Conservation (phyloP, 2,888 invertebrate species). For the Acronicta leporina region DNA sequence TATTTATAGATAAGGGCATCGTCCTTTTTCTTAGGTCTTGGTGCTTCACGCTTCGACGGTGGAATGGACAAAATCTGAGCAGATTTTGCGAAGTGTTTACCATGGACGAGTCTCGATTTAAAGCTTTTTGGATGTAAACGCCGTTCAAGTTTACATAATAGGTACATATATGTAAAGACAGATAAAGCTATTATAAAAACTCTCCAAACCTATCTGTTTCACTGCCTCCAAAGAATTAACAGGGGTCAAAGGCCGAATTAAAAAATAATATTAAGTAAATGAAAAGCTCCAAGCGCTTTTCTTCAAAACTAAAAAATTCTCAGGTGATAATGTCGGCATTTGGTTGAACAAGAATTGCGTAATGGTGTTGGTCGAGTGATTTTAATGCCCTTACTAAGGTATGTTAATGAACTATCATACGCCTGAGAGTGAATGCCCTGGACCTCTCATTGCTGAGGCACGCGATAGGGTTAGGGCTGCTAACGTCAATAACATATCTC, state of each 20-base stretch:
- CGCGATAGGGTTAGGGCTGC: conserved; percentile 52
- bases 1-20: conserved; percentile 71
- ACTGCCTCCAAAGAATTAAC: background rate
- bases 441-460: conserved; percentile 51
- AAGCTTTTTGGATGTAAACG: background rate
- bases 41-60: conserved; percentile 49
- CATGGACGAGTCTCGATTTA: background rate
- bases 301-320: conserved; percentile 36
- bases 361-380: conserved; percentile 58
- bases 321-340: conserved; percentile 43
- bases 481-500: conserved; percentile 8
- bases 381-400: conserved; percentile 57
- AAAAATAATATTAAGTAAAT: background rate
- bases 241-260: conserved; percentile 17
- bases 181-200: too few species aligned
- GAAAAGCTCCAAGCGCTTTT: conserved; percentile 9
- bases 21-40: conserved; percentile 64
- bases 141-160: too few species aligned
- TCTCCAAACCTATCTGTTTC: background rate
- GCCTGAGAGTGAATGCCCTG: conserved; percentile 61
- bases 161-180: too few species aligned
- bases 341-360: conserved; percentile 58
- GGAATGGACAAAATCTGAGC: conserved; percentile 57
- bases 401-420: conserved; percentile 63
- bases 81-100: conserved; percentile 29